Evolutionary conservation across 2,797 vertebrate species (phyloP).

Genomic region (Rhynchotus rufescens): DNA sequence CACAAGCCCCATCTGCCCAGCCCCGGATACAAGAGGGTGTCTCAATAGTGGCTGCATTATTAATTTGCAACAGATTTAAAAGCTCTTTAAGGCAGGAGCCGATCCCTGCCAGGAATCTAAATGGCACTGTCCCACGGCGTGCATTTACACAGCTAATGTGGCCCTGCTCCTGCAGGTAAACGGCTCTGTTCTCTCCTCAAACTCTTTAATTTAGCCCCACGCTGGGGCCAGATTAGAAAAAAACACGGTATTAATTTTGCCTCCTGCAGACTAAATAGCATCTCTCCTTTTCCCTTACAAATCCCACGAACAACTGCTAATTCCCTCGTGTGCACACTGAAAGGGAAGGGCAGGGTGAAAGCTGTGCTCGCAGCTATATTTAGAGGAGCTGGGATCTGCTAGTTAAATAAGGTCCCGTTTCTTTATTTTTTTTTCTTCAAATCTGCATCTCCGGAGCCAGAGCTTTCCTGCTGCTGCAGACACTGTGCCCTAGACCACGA

Average conservation of each 20-base stretch:
- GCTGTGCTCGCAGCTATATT: background rate
- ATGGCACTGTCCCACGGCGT: constrained; percentile 24
- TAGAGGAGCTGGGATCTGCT: constrained; percentile 6
- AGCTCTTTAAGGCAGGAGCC: constrained; percentile 63
- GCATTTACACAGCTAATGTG: constrained; percentile 63
- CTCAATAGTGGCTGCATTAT: constrained; percentile 39
- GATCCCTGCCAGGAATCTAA: constrained; percentile 69
- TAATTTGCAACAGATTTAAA: constrained; percentile 72
- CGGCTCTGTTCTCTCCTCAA: constrained; percentile 35
- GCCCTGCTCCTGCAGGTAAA: constrained; percentile 45
- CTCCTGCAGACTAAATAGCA: constrained; percentile 57
- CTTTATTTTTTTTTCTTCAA: constrained; percentile 10
- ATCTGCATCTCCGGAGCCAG: background rate
- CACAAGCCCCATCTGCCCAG: background rate
- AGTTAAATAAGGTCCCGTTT: background rate
- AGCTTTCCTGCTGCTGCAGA: background rate
- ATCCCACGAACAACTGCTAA: background rate
- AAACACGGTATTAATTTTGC: constrained; percentile 69
- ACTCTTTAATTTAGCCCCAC: constrained; percentile 67
- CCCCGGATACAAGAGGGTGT: background rate
- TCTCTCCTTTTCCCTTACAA: constrained; percentile 19
- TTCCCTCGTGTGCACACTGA: constrained; percentile 16
- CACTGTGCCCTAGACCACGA: fast-evolving
- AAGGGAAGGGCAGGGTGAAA: background rate
- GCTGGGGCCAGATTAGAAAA: constrained; percentile 70